phyloP scores from a whole-genome alignment of 2,113 vertebrate genomes.

The Myocastor coypus region DNA sequence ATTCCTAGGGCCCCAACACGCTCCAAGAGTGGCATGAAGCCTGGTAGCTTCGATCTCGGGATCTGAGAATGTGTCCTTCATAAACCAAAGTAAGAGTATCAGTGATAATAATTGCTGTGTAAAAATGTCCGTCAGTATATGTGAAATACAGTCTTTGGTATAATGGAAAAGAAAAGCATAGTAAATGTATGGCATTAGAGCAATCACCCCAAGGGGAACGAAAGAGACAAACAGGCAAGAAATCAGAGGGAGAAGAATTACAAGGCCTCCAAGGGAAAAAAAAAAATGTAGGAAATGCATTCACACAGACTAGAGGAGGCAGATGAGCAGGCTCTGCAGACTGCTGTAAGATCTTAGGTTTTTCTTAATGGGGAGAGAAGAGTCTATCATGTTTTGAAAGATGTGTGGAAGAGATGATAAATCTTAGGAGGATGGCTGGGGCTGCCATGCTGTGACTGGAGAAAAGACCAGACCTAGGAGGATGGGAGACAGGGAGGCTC shows the following conservation, averaged over 20 bases:
- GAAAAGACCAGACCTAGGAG: neutral
- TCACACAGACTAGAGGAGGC: neutral
- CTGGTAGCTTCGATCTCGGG: neutral
- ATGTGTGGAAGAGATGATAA: neutral
- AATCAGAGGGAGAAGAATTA: neutral
- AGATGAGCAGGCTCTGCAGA: neutral
- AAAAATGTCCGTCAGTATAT: neutral
- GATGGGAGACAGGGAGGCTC: neutral
- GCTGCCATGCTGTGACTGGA: neutral
- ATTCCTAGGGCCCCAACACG: neutral
- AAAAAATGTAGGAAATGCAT: neutral
- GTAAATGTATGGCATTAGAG: neutral
- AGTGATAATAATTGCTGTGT: neutral
- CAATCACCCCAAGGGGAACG: neutral
- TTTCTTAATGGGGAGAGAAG: neutral
- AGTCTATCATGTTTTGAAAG: neutral
- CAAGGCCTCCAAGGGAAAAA: neutral
- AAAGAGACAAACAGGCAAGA: neutral
- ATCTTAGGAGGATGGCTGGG: neutral
- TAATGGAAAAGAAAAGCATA: neutral
- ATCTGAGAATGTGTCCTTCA: neutral
- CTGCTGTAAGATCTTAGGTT: neutral
- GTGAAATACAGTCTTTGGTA: neutral
- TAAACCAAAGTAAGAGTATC: neutral
- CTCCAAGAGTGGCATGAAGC: neutral